Evolutionary conservation across 2,888 invertebrate genomes (phyloP).

Genomic region (Leptinotarsa peninsularis): DNA sequence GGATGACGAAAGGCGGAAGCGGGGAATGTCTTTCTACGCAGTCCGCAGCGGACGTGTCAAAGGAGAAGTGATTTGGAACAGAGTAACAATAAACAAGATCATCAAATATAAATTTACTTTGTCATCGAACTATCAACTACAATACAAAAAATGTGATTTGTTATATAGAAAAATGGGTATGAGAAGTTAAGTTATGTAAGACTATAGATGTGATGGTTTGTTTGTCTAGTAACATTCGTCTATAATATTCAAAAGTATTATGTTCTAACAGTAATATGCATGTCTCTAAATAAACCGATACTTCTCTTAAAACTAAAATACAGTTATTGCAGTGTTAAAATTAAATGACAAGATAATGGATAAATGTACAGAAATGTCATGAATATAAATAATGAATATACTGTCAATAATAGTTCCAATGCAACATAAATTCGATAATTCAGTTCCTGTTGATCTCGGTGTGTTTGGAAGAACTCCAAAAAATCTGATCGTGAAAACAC

Average conservation of each 20-base stretch:
- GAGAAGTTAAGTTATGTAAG: constrained; percentile 39
- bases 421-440: constrained; percentile 6
- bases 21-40: too few species aligned
- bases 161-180: constrained; percentile 41
- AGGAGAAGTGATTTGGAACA: too few species aligned
- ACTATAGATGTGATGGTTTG: constrained; percentile 27
- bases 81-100: constrained; percentile 13
- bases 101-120: constrained; percentile 48
- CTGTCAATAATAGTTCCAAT: constrained; percentile 19
- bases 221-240: constrained; percentile 25
- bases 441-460: neutral
- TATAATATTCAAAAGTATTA: constrained; percentile 24
- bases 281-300: constrained; percentile 12
- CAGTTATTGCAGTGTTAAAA: constrained; percentile 17
- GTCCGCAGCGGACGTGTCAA: too few species aligned
- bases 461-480: neutral
- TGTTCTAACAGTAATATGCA: constrained; percentile 5
- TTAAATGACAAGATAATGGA: constrained; percentile 6
- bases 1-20: too few species aligned
- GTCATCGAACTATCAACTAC: constrained; percentile 44
- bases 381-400: constrained; percentile 24
- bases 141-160: constrained; percentile 48
- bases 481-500: too few species aligned
- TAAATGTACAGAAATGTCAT: constrained; percentile 13
- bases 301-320: neutral